phyloP scores from a whole-genome alignment of 2,888 invertebrate species.

The Eilema depressum region DNA sequence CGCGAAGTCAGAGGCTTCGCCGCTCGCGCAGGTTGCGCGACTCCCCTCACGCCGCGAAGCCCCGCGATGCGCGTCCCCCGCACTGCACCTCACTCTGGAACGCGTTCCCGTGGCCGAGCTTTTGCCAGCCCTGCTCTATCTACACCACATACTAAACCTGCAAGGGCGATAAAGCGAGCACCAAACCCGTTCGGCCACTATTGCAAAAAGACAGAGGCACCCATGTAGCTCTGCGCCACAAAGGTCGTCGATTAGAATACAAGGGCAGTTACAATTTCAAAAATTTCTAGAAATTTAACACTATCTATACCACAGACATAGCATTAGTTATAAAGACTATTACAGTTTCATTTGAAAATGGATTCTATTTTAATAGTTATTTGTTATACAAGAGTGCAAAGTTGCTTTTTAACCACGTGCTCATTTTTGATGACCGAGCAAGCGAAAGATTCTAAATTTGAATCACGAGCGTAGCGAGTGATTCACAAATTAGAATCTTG shows the following conservation, averaged over 20 bases:
- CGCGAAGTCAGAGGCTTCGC: conserved; percentile 72
- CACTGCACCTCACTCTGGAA: conserved; percentile 65
- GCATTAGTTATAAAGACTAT: not conserved
- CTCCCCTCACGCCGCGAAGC: conserved; percentile 51
- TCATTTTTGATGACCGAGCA: too few species aligned
- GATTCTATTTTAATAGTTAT: conserved; percentile 3
- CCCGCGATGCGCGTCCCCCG: conserved; percentile 44
- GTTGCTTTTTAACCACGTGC: too few species aligned
- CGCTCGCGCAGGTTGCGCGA: conserved; percentile 72
- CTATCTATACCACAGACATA: not conserved
- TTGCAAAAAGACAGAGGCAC: conserved; percentile 58
- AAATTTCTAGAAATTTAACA: conserved; percentile 28
- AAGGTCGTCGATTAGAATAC: conserved; percentile 56
- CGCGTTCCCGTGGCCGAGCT: conserved; percentile 73
- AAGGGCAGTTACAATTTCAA: conserved; percentile 27
- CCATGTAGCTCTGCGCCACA: conserved; percentile 46
- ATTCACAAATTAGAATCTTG: too few species aligned
- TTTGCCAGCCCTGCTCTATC: conserved; percentile 74
- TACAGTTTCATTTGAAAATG: not conserved
- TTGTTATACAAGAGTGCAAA: too few species aligned
- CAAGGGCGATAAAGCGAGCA: conserved; percentile 72
- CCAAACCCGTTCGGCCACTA: conserved; percentile 67
- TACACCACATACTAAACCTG: conserved; percentile 67
- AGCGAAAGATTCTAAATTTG: too few species aligned
- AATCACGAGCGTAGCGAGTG: too few species aligned